A percentile compares a stretch with the other conserved stretches of the same genome.
phyloP scores from a whole-genome alignment of 2,797 vertebrate species.

The Falco biarmicus region DNA sequence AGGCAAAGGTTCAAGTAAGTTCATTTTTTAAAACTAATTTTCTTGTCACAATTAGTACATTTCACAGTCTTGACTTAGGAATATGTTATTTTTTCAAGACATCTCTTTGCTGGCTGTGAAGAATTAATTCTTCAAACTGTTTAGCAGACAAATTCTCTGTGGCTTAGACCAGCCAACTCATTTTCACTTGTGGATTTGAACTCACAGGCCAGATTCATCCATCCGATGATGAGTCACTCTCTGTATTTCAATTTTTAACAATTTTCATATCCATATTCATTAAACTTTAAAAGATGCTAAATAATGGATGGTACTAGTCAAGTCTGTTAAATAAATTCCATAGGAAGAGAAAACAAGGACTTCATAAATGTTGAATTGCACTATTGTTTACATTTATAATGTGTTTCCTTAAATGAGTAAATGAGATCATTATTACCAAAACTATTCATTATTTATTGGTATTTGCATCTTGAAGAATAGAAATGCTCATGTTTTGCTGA shows the following conservation, averaged over 20 bases:
- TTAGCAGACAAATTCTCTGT: not conserved
- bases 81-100: not conserved
- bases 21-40: not conserved
- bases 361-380: constrained; percentile 20
- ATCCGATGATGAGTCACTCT: not conserved
- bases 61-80: not conserved
- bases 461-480: not conserved
- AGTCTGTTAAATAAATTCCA: constrained; percentile 17
- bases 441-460: not conserved
- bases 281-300: constrained; percentile 30
- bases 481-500: not conserved
- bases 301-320: constrained; percentile 9
- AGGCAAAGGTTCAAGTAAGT: not conserved
- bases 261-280: constrained; percentile 30
- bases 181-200: constrained; percentile 26
- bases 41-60: not conserved
- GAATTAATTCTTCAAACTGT: not conserved
- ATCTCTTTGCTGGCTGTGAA: not conserved
- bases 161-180: not conserved
- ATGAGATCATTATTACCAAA: not conserved
- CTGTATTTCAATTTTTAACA: constrained; percentile 31
- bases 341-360: constrained; percentile 24
- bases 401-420: not conserved
- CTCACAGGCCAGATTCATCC: not conserved
- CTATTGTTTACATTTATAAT: constrained; percentile 31